phyloP scores from a whole-genome alignment of 2,113 vertebrate genomes.

The Cyprinus carpio region DNA sequence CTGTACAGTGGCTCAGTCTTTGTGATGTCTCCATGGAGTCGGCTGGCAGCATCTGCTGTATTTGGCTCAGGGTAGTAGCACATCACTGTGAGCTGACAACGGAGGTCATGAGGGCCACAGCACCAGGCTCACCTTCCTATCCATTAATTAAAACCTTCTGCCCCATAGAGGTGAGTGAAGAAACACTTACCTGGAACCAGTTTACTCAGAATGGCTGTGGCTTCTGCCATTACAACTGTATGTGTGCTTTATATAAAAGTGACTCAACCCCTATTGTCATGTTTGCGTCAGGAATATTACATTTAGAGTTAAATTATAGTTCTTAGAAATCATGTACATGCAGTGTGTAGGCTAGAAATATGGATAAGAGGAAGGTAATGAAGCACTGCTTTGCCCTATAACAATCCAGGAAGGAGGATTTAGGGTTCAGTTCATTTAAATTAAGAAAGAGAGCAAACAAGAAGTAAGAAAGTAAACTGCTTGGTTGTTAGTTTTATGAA shows the following conservation, averaged over 20 bases:
- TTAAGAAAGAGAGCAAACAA: neutral
- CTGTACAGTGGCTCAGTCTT: slow-evolving; percentile 22
- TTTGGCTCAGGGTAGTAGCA: slow-evolving; percentile 36
- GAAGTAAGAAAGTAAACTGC: too few relatives aligned
- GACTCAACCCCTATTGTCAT: neutral
- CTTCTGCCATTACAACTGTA: slow-evolving; percentile 6
- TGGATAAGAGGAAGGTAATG: neutral
- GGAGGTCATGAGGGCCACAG: slow-evolving; percentile 16
- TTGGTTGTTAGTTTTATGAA: neutral
- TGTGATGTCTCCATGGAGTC: slow-evolving; percentile 19
- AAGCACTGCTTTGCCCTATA: neutral
- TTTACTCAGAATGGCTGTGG: slow-evolving; percentile 12
- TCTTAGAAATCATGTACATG: neutral
- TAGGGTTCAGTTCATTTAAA: slow-evolving; percentile 7
- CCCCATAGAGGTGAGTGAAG: slow-evolving; percentile 15
- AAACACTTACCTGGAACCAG: slow-evolving; percentile 33
- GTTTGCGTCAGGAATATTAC: neutral
- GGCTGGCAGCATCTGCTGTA: slow-evolving; percentile 34
- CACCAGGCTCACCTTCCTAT: slow-evolving; percentile 16
- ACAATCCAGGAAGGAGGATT: neutral
- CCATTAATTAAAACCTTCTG: slow-evolving; percentile 43
- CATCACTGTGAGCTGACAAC: slow-evolving; percentile 33
- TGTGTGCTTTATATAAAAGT: neutral
- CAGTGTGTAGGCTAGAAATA: neutral
- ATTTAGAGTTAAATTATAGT: slow-evolving; percentile 5